Base-by-base conservation (phyloP, 2,888 invertebrate genomes). In the Allophyes oxyacanthae region DNA sequence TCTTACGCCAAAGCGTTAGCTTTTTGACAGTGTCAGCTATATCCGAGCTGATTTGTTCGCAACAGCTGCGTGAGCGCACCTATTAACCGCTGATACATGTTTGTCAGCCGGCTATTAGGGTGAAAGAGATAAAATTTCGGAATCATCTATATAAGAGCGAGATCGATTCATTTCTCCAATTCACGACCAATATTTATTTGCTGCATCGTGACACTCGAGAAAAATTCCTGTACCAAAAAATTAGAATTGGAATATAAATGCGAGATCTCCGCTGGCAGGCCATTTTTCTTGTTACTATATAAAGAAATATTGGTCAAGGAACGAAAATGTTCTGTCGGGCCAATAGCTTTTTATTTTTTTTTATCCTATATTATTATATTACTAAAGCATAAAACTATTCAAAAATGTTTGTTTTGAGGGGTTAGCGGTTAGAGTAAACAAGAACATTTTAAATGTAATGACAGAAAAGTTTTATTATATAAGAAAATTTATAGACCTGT, bases 31-130 rank as follows among this genome's bases (percentile, higher is more conserved):
- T 90, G 93, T 90, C 91, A 90, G 89, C 92, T 94, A 93, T 92
- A 93, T 92, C 89, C 86, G 90, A 93, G 87, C 93, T 94, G 93
- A 94, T 94, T 94, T 94, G 93, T 94, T 92, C 91, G 90, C 91
- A 89, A 90, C 93, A 94, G 93, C 93, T 94, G 93, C 92, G 89
- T 76, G 86, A 82, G 88, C 93, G 90, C 92, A 93, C 93, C 93
- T 94, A 94, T 94, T 94, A 93, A 93, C 92, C 94, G 91, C 92
- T 93, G 94, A 93, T 93, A 93, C 94, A 94, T 93, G 94, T 93
- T 93, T 92, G 93, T 93, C 93, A 92, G 92, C 87, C 92, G 92
- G 93, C 94, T 93, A 93, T 93, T 94, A 94, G 94, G 86, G 90
- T 72, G 93, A 93, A 88, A 89, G 92, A 91, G 93, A 94, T 88